Conservation (phyloP, 2,888 invertebrate genomes). For the Aporophyla nigra region DNA sequence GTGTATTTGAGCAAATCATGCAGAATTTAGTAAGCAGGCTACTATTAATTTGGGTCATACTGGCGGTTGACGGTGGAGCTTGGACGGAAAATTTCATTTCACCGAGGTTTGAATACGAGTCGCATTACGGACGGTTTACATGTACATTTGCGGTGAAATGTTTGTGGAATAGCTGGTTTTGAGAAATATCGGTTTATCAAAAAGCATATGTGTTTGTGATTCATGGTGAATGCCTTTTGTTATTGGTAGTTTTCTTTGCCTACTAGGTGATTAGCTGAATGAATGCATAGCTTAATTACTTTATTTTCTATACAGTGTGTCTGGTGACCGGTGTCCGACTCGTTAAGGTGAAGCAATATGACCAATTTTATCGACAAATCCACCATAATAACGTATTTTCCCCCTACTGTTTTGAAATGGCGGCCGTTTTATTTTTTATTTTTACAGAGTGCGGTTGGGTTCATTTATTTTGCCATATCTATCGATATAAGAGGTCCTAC, state of each 20-base stretch:
- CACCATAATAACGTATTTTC: too few relatives aligned
- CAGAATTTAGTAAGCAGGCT: conserved; percentile 38
- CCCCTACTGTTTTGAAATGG: too few relatives aligned
- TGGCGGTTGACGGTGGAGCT: conserved; percentile 18
- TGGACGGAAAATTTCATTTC: conserved; percentile 47
- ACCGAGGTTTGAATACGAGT: conserved; percentile 33
- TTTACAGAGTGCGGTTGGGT: too few relatives aligned
- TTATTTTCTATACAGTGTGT: too few relatives aligned
- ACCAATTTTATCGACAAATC: too few relatives aligned
- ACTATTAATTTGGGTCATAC: conserved; percentile 47
- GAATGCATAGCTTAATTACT: neutral
- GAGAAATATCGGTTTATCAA: neutral
- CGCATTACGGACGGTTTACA: conserved; percentile 41
- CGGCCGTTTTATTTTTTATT: too few relatives aligned
- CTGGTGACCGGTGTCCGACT: too few relatives aligned
- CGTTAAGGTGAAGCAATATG: too few relatives aligned
- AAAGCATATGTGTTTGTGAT: neutral
- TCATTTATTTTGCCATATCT: too few relatives aligned
- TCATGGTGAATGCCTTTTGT: neutral
- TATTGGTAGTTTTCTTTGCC: neutral
- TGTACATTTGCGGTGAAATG: conserved; percentile 40
- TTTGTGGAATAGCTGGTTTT: neutral
- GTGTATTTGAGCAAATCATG: conserved; percentile 40
- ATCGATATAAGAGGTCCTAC: too few relatives aligned
- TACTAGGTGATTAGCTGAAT: neutral